These are phyloP conservation scores for Mormyrops attenuatus DNA, from an alignment of 2,797 vertebrate species.

Conservation along the genomic window DNA sequence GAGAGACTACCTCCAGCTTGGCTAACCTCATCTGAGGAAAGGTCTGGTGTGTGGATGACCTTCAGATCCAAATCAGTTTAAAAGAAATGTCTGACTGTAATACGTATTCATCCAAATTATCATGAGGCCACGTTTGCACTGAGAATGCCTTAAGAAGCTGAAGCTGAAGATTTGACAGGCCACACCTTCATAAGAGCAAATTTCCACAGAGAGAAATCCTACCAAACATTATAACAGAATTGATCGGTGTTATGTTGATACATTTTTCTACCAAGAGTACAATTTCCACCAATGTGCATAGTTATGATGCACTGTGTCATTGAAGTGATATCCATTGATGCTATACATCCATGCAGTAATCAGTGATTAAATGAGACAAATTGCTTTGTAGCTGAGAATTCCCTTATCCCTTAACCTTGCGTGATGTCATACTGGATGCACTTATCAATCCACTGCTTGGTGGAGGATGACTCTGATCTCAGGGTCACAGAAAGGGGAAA, in stretches of 20 bases:
- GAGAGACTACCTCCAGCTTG: conserved; percentile 86
- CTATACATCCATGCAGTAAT: conserved; percentile 19
- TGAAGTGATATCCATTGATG: conserved; percentile 20
- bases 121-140: not conserved
- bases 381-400: not conserved
- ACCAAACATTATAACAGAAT: not conserved
- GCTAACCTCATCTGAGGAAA: conserved; percentile 82
- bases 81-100: not conserved
- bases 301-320: not conserved
- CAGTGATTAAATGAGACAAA: not conserved
- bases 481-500: not conserved
- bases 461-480: not conserved
- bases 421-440: not conserved
- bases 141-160: conserved; percentile 9
- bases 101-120: not conserved
- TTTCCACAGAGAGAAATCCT: not conserved
- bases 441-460: not conserved
- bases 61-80: not conserved
- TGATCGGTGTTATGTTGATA: not conserved
- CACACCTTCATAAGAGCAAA: not conserved
- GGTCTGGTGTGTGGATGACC: not conserved
- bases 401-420: not conserved
- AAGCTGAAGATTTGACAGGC: not conserved
- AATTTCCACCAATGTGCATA: conserved; percentile 22
- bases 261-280: conserved; percentile 18